A percentile compares a stretch with the other conserved stretches of the same genome.
Evolutionary conservation across 2,113 vertebrate genomes (phyloP).

Genomic region (Centrocercus urophasianus): DNA sequence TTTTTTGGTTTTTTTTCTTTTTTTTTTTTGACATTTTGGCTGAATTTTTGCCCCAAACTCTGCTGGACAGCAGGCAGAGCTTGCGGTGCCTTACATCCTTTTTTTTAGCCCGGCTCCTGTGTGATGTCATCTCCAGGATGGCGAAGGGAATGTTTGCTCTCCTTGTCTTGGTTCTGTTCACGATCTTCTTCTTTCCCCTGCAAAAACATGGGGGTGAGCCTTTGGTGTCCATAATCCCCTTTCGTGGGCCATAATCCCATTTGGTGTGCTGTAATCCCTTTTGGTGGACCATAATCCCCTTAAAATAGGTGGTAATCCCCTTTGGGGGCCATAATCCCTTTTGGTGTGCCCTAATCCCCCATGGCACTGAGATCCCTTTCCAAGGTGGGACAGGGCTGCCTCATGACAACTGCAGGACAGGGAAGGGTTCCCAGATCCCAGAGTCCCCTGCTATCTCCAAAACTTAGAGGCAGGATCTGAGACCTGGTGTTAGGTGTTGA

Average conservation of each 20-base stretch:
- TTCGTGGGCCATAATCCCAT: neutral
- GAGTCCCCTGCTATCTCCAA: neutral
- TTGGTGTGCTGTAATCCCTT: neutral
- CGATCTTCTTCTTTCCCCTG: accelerated
- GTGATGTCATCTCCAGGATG: accelerated
- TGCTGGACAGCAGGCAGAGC: neutral
- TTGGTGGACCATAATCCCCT: no score
- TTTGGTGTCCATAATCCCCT: neutral
- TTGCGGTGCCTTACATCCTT: accelerated
- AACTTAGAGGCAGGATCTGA: neutral
- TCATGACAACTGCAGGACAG: neutral
- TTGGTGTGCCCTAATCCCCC: neutral
- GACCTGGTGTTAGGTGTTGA: no score
- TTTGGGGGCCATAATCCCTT: neutral
- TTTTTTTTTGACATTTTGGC: neutral
- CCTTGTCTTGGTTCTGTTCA: accelerated
- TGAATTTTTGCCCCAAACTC: neutral
- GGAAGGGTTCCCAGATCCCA: neutral
- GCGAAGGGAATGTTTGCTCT: accelerated
- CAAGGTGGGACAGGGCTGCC: neutral
- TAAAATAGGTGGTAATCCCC: neutral
- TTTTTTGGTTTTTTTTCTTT: neutral
- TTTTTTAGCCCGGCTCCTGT: neutral
- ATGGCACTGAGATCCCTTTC: no score
- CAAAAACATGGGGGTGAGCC: neutral